Base-by-base conservation (phyloP, 1,140 invertebrate species). In the Conus betulinus region DNA sequence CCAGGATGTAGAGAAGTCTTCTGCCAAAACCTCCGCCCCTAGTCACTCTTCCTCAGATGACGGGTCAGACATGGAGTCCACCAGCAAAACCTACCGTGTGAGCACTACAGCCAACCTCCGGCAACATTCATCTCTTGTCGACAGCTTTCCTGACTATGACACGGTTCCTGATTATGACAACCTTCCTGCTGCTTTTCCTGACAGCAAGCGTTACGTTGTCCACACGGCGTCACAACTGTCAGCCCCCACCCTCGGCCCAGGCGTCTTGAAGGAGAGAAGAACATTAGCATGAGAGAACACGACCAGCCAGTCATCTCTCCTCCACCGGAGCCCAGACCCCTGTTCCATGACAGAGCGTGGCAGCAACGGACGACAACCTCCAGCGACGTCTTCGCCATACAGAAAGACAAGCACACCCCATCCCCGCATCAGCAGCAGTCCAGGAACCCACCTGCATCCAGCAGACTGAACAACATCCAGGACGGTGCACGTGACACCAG, bases 11-110 rank as follows among this genome's bases (percentile, higher is more conserved):
- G 67, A 71, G 67, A 20, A n/a, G 6, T 71, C 67, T 71, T 23
- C 20, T 6, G 23, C 17, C 20, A 0, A 23, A 23, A 0, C 23
- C 23, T 71, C 67, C 20, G 67, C 13, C 10, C 67, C 11, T 20
- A 71, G 67, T 7, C 67, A 20, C 20, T 13, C 23, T 23, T 20
- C 67, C 13, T 52, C 63, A 7, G 85, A 71, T 3, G 76, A 79
- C 17, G 74, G 71, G 71, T 87, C 85, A 57, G 85, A 87, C 85
- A 39, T 79, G 51, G 85, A 87, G 20, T 20, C 52, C 71, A 87
- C 10, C 60, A 20, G 20, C 67, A 71, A 23, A 20, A 23, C 20
- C 7, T 71, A 71, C 67, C 23, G 20, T 23, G 67, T 71, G 67
- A 71, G 67, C 20, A 71, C 67, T 13, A 71, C 67, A 71, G 67